phyloP scores from a whole-genome alignment of 2,797 vertebrate species.

The Notamacropus eugenii region DNA sequence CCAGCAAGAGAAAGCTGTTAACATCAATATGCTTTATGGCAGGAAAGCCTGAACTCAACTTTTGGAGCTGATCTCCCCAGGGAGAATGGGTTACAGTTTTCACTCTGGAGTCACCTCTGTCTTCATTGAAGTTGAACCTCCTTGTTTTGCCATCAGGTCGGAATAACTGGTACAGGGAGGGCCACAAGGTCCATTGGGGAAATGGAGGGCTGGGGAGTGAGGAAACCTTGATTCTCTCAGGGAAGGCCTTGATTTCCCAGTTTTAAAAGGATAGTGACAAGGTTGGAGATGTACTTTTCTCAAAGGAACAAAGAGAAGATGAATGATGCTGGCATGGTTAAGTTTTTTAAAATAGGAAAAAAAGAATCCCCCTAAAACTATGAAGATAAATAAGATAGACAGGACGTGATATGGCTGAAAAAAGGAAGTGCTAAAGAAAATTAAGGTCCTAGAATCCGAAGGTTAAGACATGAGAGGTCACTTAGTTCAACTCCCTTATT shows the following conservation, averaged over 20 bases:
- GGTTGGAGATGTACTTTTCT: not conserved
- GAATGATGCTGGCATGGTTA: not conserved
- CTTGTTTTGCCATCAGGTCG: conserved; percentile 25
- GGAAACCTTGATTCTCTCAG: not conserved
- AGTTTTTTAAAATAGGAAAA: not conserved
- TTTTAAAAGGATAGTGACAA: not conserved
- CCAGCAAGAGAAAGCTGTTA: conserved; percentile 81
- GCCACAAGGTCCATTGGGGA: conserved; percentile 31
- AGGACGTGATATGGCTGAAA: not conserved
- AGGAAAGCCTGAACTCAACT: conserved; percentile 82
- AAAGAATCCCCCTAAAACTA: not conserved
- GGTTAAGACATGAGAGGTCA: not conserved
- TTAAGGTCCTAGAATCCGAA: not conserved
- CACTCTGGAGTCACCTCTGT: conserved; percentile 79
- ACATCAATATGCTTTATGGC: conserved; percentile 79
- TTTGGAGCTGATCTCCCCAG: conserved; percentile 75
- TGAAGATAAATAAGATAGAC: not conserved
- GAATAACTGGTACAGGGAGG: not conserved
- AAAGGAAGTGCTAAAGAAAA: not conserved
- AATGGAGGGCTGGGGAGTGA: not conserved
- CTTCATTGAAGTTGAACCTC: conserved; percentile 57
- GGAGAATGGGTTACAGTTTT: conserved; percentile 72
- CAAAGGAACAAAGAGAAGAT: not conserved
- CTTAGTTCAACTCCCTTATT: not conserved
- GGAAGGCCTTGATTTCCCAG: not conserved